These are phyloP conservation scores for Octomys mimax DNA, from an alignment of 2,797 vertebrate genomes.

Conservation along the genomic window DNA sequence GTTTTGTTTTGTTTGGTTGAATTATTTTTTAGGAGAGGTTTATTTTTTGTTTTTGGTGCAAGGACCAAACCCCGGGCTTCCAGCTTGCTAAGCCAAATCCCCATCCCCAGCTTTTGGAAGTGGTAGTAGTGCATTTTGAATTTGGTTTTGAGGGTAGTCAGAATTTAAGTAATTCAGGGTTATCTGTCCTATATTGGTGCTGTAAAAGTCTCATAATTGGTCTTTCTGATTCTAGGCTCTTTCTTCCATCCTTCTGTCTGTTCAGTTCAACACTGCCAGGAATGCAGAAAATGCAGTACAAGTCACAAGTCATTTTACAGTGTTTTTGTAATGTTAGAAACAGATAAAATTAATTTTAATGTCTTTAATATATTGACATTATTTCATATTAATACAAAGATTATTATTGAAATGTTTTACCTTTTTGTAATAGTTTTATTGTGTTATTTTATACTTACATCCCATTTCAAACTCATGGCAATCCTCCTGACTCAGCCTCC, in stretches of 20 bases:
- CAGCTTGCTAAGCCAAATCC: too few relatives aligned
- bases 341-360: constrained; percentile 32
- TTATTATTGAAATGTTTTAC: constrained; percentile 33
- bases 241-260: neutral
- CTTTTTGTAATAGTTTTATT: neutral
- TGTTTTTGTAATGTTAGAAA: constrained; percentile 34
- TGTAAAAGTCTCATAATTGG: constrained; percentile 23
- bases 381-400: constrained; percentile 10
- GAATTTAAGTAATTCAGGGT: constrained; percentile 26
- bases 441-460: constrained; percentile 2
- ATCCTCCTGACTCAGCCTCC: neutral
- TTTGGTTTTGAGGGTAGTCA: constrained; percentile 56
- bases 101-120: too few relatives aligned
- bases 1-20: too few relatives aligned
- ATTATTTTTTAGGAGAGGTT: too few relatives aligned
- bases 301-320: neutral
- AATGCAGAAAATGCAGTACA: neutral
- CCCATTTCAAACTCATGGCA: neutral
- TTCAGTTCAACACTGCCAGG: neutral
- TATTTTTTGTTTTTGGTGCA: too few relatives aligned
- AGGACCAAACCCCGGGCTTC: too few relatives aligned
- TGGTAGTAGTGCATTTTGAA: neutral
- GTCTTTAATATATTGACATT: constrained; percentile 21
- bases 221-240: constrained; percentile 8
- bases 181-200: neutral